Base-by-base conservation (phyloP, 2,113 vertebrate genomes). In the Mixornis gularis region DNA sequence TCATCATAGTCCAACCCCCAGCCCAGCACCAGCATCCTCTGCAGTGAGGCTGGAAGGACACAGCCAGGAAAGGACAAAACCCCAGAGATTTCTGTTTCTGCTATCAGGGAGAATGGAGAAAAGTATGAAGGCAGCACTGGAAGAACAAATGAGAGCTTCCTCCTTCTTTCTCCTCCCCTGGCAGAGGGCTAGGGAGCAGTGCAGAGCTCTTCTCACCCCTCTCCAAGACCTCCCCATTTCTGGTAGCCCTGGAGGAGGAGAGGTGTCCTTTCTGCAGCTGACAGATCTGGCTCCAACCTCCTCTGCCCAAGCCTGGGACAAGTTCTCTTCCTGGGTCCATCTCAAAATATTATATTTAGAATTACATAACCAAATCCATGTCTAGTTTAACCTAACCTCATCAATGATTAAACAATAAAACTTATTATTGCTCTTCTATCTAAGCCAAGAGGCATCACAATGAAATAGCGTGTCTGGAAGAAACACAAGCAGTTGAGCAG, bases 361-460 rank as follows among this genome's bases (percentile, higher is more conserved):
- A 85, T 68, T 76, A 53, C 85, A 77, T 51, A 87, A 79, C 41
- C 53, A n/a, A 91, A 83, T 89, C 73, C 29, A 73, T 32, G 46
- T 83, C 87, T 85, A 72, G 91, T 77, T 92, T 58, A 92, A 51
- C 90, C 60, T 80, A 87, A 69, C n/a, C 51, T 90, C 87, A 91
- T 95, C 58, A 87, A 79, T 79, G 87, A 90, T 90, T 92, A 90
- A 96, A 82, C 79, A 92, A 89, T 90, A 91, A 92, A 74, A 94
- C 21, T 72, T 65, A 58, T 79, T 71, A 87, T 62, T 94, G 53
- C 70, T 77, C 24, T 79, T 85, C 53, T 51, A 30, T 68, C 71
- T 59, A 77, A 87, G 76, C 85, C 85, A 69, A 53, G 53, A 82
- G 87, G 74, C 58, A 79, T 44, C 1, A 1, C 58, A 85, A 89